Conservation (phyloP, 1,140 invertebrate species). For the Gerris buenoi region DNA sequence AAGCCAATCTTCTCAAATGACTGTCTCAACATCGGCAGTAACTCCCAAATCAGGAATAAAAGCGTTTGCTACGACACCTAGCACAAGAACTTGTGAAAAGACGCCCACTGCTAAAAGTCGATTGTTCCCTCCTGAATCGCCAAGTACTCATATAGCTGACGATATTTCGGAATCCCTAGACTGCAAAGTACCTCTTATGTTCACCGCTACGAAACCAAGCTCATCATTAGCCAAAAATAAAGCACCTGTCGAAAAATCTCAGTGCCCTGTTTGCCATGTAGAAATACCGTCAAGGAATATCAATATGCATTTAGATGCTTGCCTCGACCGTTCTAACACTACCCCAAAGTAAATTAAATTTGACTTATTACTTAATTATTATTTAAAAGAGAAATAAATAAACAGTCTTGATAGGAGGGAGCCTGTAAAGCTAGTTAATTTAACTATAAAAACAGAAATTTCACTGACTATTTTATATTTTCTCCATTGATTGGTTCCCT, state of each 20-base stretch:
- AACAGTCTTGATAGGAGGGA: too few species aligned
- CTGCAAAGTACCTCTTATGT: neutral
- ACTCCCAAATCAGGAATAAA: neutral
- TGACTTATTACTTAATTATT: too few species aligned
- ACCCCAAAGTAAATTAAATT: constrained; percentile 7
- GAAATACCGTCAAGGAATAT: constrained; percentile 32
- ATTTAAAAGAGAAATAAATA: too few species aligned
- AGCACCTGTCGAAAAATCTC: constrained; percentile 24
- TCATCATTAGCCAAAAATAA: neutral
- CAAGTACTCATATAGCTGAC: neutral
- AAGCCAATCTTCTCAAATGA: neutral
- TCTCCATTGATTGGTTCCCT: too few species aligned
- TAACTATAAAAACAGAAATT: too few species aligned
- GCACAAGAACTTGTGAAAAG: neutral
- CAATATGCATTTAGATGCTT: constrained; percentile 39
- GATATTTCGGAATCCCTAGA: neutral
- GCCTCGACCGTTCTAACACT: constrained; percentile 29
- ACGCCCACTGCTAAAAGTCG: neutral
- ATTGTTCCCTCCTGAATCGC: neutral
- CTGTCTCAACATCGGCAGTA: neutral
- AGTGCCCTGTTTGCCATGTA: constrained; percentile 40
- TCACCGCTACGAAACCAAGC: neutral
- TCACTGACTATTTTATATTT: too few species aligned
- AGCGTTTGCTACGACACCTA: neutral
- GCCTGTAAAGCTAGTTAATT: too few species aligned